Base-by-base conservation (phyloP, 2,797 vertebrate genomes). In the Choloepus didactylus region DNA sequence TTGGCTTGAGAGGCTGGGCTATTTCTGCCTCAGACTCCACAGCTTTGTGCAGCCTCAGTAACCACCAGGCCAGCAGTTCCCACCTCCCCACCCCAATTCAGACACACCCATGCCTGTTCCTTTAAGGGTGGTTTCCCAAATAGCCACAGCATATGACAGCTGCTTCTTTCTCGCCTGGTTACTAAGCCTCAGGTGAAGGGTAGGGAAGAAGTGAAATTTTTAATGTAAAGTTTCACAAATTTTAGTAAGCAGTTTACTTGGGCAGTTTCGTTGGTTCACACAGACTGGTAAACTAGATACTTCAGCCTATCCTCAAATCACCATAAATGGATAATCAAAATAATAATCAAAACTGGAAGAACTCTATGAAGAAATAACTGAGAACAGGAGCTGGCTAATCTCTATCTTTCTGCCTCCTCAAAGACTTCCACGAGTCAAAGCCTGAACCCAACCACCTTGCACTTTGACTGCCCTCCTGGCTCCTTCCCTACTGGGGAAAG, bases 31-130 rank as follows among this genome's bases (percentile, higher is more conserved):
- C 38, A n/a, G 60, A 38, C 7, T 16, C 8, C 31, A 29, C 44
- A 77, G n/a, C 9, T 18, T 27, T 11, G 15, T 16, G 25, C 41
- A 66, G 49, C 66, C 8, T 92, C 7, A 9, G 62, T 31, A 23
- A 12, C 64, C 6, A 5, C 49, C 46, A 31, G 1, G 1, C 29
- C n/a, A 44, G 51, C 7, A 9, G 3, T 66, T 29, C 23, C 60
- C 1, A 75, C 8, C 49, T 64, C 18, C 4, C 25, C 31, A 3
- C 31, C 5, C 11, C 21, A 27, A 35, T 46, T 75, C 14, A 44
- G 12, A 35, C 0, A 4, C 9, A 44, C 23, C 5, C 16, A 44
- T 0, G 0, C 16, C 12, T 66, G 6, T 41, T 62, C 3, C 19
- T 54, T 25, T 19, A 67, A 31, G 7, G 9, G 9, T 1, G 16